Conservation (phyloP, 2,113 vertebrate species). For the Gadus macrocephalus region DNA sequence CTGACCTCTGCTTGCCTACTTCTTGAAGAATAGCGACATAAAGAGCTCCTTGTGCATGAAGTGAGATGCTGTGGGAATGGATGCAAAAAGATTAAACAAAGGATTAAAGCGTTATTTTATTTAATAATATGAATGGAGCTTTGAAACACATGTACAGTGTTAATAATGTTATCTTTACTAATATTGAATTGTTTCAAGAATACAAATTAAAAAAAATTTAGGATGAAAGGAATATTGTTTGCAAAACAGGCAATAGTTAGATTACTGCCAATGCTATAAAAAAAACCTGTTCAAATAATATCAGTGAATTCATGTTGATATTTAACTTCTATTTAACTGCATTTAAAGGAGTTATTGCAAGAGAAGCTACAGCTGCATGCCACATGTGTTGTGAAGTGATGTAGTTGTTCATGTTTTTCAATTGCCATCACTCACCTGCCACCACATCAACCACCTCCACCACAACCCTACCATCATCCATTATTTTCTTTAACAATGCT, state of each 20-base stretch:
- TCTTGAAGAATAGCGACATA: conserved; percentile 49
- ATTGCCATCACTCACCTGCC: conserved; percentile 20
- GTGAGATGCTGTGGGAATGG: conserved; percentile 9
- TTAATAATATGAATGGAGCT: not conserved
- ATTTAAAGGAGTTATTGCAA: not conserved
- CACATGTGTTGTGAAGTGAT: conserved; percentile 65
- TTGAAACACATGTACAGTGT: not conserved
- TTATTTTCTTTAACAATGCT: conserved; percentile 41
- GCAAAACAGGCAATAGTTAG: not conserved
- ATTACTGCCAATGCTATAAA: not conserved
- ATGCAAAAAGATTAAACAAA: no score
- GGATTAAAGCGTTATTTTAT: not conserved
- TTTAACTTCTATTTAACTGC: not conserved
- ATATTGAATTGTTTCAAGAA: no score
- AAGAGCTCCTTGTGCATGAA: conserved; percentile 56
- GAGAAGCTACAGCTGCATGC: conserved; percentile 63
- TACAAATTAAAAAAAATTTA: no score
- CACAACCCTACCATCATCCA: conserved; percentile 21
- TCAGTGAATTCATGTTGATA: no score
- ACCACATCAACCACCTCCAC: not conserved
- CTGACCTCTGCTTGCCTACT: conserved; percentile 25
- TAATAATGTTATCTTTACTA: no score
- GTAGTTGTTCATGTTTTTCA: conserved; percentile 68
- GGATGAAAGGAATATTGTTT: no score
- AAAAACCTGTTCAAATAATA: not conserved